Base-by-base conservation (phyloP, 2,797 vertebrate species). In the Sebastiscus tertius region DNA sequence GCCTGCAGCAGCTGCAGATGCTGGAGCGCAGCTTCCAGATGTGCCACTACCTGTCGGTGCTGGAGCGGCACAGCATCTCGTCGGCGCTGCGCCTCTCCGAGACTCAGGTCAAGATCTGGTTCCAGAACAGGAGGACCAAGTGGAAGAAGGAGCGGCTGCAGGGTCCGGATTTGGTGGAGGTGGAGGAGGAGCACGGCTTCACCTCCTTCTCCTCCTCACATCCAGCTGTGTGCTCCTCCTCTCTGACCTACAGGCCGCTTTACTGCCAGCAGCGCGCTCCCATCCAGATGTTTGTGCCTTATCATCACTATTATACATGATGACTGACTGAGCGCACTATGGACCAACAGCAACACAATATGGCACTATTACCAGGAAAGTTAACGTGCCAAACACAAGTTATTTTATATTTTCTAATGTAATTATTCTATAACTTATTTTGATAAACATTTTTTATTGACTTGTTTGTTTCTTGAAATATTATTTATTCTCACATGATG, bases 51-150 rank as follows among this genome's bases (percentile, higher is more conserved):
- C 92, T 96, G 85, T 96, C 96, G 0, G 95, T 94, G 55, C 88
- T 95, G 60, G 95, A 96, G 91, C 94, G 96, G 1, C 93, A 95
- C 82, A 63, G 54, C 82, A 89, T 96, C 66, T 94, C 96, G 67
- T 12, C 88, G 0, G 88, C 91, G 2, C 93, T 96, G 34, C 72
- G 61, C 12, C 92, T 96, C 11, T 93, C 96, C 5, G 94, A 96
- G 87, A 96, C 94, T 0, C 96, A 96, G 90, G 95, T 96, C 20
- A 96, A 96, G 89, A 96, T 96, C 90, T 96, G 96, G 96, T 96
- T 96, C 55, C 96, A 96, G 89, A 96, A 96, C 93, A 72, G 96
- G 2, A 93, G 96, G 54, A 96, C 95, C 65, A 96, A 96, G 83
- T 96, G 96, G 96, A 96, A 96, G 90, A 96, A 96, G 88, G 96